Conservation (phyloP, 1,140 invertebrate species). For the Triops cancriformis region DNA sequence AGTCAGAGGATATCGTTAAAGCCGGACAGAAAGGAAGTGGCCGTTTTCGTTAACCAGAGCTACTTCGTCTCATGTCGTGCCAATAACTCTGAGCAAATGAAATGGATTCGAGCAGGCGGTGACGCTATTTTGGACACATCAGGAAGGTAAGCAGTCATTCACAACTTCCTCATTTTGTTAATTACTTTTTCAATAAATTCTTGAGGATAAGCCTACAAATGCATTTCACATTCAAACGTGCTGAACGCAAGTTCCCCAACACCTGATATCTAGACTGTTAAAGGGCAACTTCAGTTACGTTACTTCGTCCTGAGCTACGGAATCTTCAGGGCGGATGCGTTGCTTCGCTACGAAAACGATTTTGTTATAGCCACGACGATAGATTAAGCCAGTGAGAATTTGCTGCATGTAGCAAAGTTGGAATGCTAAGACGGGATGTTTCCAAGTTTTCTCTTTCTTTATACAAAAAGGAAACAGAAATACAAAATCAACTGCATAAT, state of each 20-base stretch:
- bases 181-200: not conserved
- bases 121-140: constrained; percentile 29
- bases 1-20: constrained; percentile 21
- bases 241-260: too few relatives aligned
- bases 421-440: too few relatives aligned
- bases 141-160: constrained; percentile 28
- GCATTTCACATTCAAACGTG: not conserved
- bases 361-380: not conserved
- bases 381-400: too few relatives aligned
- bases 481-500: too few relatives aligned
- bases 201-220: not conserved
- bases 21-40: constrained; percentile 24
- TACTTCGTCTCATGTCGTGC: constrained; percentile 33
- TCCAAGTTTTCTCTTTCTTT: too few relatives aligned
- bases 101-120: constrained; percentile 29
- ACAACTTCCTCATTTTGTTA: not conserved
- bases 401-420: too few relatives aligned
- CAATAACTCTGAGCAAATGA: constrained; percentile 29
- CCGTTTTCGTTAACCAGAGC: constrained; percentile 32
- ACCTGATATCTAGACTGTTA: not conserved
- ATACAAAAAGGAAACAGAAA: too few relatives aligned
- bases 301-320: not conserved
- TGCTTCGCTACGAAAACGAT: not conserved
- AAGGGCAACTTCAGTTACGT: not conserved
- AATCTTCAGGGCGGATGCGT: not conserved